Evolutionary conservation across 2,797 vertebrate genomes (phyloP).

Genomic region (Petrocephalus sullivani): DNA sequence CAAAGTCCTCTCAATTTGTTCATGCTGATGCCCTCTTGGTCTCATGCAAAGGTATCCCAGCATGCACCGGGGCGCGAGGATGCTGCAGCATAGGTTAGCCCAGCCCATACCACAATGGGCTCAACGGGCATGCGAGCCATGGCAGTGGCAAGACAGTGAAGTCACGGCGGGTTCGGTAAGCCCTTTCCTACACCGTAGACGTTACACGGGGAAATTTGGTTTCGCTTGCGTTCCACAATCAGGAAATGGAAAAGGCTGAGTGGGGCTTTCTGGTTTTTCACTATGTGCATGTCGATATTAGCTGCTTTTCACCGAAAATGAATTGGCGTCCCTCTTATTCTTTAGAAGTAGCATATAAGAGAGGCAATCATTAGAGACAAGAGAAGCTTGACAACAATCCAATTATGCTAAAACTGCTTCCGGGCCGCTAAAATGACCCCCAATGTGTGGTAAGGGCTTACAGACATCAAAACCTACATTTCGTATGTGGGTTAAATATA

Average conservation of each 20-base stretch:
- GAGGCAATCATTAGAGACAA: slow-evolving; percentile 53
- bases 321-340: slow-evolving; percentile 45
- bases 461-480: not conserved
- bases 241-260: slow-evolving; percentile 33
- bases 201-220: slow-evolving; percentile 3
- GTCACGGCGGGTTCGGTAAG: not conserved
- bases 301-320: slow-evolving; percentile 38
- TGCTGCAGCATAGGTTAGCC: slow-evolving; percentile 13
- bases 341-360: slow-evolving; percentile 37
- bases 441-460: not conserved
- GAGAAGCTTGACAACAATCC: slow-evolving; percentile 50
- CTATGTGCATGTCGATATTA: slow-evolving; percentile 59
- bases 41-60: slow-evolving; percentile 38
- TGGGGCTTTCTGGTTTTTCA: slow-evolving; percentile 68
- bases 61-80: slow-evolving; percentile 40
- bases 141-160: slow-evolving; percentile 11
- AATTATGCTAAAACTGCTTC: slow-evolving; percentile 56
- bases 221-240: not conserved
- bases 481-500: not conserved
- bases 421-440: slow-evolving; percentile 12
- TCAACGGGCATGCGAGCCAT: not conserved
- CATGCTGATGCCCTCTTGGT: slow-evolving; percentile 24
- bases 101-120: not conserved
- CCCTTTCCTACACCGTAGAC: not conserved
- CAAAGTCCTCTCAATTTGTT: slow-evolving; percentile 23